A percentile compares a stretch with the other conserved stretches of the same genome.
phyloP scores from a whole-genome alignment of 2,113 vertebrate species.

The Cervus canadensis region DNA sequence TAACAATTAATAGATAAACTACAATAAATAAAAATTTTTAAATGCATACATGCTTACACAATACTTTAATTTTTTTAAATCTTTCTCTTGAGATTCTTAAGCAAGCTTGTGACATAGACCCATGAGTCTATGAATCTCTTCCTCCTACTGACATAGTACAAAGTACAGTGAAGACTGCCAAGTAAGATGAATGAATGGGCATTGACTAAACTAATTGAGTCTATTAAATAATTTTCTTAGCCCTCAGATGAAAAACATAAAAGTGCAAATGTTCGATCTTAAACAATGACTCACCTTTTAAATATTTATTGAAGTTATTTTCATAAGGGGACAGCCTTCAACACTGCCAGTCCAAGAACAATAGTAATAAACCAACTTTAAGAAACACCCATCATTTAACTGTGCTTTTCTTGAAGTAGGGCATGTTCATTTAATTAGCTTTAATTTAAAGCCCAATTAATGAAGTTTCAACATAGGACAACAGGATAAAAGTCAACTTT shows the following conservation, averaged over 20 bases:
- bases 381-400: constrained; percentile 27
- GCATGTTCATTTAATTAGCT: constrained; percentile 45
- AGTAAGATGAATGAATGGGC: not conserved
- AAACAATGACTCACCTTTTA: constrained; percentile 30
- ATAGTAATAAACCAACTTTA: not conserved
- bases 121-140: not conserved
- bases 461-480: constrained; percentile 41
- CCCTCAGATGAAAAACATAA: constrained; percentile 1
- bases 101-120: not conserved
- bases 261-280: not conserved
- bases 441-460: constrained; percentile 54
- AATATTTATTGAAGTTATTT: constrained; percentile 36
- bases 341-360: not conserved
- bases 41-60: not conserved
- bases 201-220: not conserved
- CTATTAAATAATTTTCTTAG: not conserved
- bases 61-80: not conserved
- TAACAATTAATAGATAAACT: not conserved
- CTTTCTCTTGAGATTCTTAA: not conserved
- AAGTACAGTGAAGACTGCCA: not conserved
- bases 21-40: not conserved
- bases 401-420: not conserved
- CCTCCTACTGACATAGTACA: not conserved
- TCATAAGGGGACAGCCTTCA: not conserved
- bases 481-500: constrained; percentile 22